phyloP scores from a whole-genome alignment of 2,113 vertebrate species.

The Formicarius rufipectus region DNA sequence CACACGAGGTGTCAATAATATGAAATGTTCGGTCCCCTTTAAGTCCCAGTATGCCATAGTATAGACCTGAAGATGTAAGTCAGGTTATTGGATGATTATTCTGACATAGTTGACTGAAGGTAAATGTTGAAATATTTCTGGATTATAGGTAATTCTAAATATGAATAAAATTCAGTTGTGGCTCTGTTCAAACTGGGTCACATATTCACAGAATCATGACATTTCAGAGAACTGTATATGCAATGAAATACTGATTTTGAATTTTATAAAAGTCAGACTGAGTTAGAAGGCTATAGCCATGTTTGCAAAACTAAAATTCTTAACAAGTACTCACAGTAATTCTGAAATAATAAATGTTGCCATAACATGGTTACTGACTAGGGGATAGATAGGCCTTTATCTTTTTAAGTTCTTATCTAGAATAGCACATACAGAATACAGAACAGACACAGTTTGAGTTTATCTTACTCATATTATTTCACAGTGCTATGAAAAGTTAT shows the following conservation, averaged over 20 bases:
- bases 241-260: background rate
- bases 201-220: background rate
- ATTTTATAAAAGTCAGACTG: background rate
- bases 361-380: background rate
- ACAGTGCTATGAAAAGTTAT: background rate
- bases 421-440: background rate
- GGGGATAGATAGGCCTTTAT: conserved; percentile 2
- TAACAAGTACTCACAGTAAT: background rate
- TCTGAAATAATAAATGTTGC: conserved; percentile 5
- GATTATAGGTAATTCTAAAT: background rate
- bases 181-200: background rate
- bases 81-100: background rate
- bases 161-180: background rate
- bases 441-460: background rate
- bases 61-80: background rate
- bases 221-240: background rate
- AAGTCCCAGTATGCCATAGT: background rate
- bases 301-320: background rate
- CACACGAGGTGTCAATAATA: background rate
- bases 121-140: background rate
- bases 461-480: background rate
- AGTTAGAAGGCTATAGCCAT: background rate
- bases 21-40: background rate
- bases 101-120: background rate
- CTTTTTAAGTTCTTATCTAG: conserved; percentile 12